Conservation (phyloP, 2,888 invertebrate genomes). For the Scotopteryx bipunctaria region DNA sequence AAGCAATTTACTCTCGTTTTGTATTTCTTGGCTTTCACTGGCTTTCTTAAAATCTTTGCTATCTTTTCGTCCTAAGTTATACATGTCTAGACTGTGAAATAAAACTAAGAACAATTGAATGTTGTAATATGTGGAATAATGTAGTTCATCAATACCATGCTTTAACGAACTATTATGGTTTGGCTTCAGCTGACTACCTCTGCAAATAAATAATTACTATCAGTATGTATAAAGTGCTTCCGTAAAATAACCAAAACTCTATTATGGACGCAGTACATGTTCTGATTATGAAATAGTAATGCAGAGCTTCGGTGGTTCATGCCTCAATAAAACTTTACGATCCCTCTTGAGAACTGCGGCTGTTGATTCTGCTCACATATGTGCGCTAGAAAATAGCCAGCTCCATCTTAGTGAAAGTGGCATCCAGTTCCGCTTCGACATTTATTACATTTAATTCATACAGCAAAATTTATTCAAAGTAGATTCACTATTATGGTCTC, state of each 20-base stretch:
- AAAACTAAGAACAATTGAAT: neutral
- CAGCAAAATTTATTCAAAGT: slow-evolving; percentile 31
- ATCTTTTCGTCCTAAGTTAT: neutral
- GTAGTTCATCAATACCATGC: neutral
- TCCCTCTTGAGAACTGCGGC: slow-evolving; percentile 50
- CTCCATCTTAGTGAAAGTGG: slow-evolving; percentile 76
- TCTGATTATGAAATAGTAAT: slow-evolving; percentile 52
- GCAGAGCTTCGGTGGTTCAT: slow-evolving; percentile 46
- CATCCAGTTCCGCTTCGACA: slow-evolving; percentile 72
- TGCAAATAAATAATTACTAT: slow-evolving; percentile 22
- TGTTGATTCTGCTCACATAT: slow-evolving; percentile 34
- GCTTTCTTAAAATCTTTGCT: neutral
- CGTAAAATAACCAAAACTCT: slow-evolving; percentile 31
- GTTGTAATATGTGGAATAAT: neutral
- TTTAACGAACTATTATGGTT: neutral
- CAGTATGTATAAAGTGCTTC: slow-evolving; percentile 21
- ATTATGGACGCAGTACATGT: slow-evolving; percentile 34
- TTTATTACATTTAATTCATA: slow-evolving; percentile 59
- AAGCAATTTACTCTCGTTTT: slow-evolving; percentile 26
- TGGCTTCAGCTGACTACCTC: neutral
- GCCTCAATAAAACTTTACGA: slow-evolving; percentile 64
- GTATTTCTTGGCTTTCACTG: neutral
- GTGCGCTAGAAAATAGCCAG: slow-evolving; percentile 65
- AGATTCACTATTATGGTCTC: slow-evolving; percentile 33
- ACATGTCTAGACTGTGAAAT: neutral